Conservation (phyloP, 1,140 invertebrate species). For the Latrodectus geometricus region DNA sequence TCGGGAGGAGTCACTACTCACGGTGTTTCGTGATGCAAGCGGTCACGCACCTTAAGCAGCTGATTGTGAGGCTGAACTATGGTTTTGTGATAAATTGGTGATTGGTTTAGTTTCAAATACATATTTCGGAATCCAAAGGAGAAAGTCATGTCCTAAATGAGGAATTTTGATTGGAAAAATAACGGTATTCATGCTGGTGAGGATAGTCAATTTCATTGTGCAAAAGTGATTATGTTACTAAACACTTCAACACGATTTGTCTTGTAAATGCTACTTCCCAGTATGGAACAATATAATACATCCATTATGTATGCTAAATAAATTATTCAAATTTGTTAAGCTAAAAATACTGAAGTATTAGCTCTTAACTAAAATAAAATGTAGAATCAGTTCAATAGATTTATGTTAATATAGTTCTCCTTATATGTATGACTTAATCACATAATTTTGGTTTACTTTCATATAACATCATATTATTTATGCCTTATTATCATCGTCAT, state of each 20-base stretch:
- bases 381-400: too few species aligned
- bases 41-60: conserved; percentile 32
- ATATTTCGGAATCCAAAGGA: conserved; percentile 1
- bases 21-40: conserved; percentile 44
- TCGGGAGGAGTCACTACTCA: conserved; percentile 51
- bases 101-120: conserved; percentile 22
- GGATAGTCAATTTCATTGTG: conserved; percentile 44
- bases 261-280: background rate
- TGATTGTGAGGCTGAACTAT: conserved; percentile 21
- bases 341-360: background rate
- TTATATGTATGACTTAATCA: too few species aligned
- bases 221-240: conserved; percentile 18
- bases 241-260: conserved; percentile 29
- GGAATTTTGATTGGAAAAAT: conserved; percentile 28
- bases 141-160: conserved; percentile 17
- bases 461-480: too few species aligned
- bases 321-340: background rate
- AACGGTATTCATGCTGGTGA: background rate
- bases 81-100: conserved; percentile 37
- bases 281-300: conserved; percentile 18
- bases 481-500: too few species aligned
- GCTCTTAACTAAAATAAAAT: too few species aligned
- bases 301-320: background rate
- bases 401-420: too few species aligned
- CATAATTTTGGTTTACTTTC: too few species aligned